Base-by-base conservation (phyloP, 2,113 vertebrate species). In the Pogona vitticeps region DNA sequence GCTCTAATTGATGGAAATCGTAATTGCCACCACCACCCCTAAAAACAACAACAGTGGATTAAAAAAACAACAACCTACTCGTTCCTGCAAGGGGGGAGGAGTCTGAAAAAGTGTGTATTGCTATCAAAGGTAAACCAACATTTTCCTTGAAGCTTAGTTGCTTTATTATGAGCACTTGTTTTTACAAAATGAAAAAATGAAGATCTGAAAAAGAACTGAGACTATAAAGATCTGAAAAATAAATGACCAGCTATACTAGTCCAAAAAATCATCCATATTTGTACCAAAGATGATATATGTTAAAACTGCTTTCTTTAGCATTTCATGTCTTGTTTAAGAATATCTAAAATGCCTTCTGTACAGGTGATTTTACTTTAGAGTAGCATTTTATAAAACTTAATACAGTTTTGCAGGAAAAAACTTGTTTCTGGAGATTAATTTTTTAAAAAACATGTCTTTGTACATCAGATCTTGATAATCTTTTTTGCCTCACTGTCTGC, bases 231-330 rank as follows among this genome's bases (percentile, higher is more conserved):
- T 46, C 31, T 84, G 28, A 84, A 76, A 61, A 76, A 10, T 70
- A 20, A 12, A 26, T 78, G n/a, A 33, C 17, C 26, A 38, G 59
- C 31, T 75, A 2, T 75, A 63, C 17, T 71, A 42, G 36, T 82
- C 21, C 65, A 67, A 86, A 63, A 38, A 23, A 8, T 5, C 31
- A 36, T 46, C 58, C 40, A 52, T 15, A 81, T 72, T 46, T 81
- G 26, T 83, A 26, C 28, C 1, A 0, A 26, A 18, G 70, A 84
- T 79, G 31, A 17, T 0, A 0, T 6, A 79, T 3, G 76, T 42
- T 23, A 23, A 78, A 33, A 72, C 80, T 80, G 75, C 40, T 90
- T 89, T 56, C 42, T 89, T 90, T 84, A 84, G 33, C 63, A 84
- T 31, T 14, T 59, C 42, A 52, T 56, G 73, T 68, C 71, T 81